Evolutionary conservation across 2,797 vertebrate species (phyloP).

Genomic region (Pseudochaenichthys georgianus): DNA sequence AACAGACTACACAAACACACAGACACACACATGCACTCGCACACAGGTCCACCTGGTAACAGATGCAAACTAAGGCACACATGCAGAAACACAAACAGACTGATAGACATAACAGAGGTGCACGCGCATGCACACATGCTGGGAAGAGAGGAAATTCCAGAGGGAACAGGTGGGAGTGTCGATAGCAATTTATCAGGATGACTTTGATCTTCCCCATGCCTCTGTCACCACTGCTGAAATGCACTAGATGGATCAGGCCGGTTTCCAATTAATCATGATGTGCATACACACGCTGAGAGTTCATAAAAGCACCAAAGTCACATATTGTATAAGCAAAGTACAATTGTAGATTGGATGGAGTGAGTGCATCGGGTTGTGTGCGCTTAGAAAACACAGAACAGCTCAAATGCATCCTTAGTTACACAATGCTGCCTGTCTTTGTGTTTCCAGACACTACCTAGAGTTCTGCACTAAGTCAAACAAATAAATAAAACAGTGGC

Average conservation of each 20-base stretch:
- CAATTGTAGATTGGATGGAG: constrained; percentile 28
- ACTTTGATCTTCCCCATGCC: constrained; percentile 78
- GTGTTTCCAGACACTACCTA: not conserved
- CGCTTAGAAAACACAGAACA: not conserved
- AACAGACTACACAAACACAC: constrained; percentile 78
- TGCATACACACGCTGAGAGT: constrained; percentile 36
- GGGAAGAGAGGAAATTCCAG: constrained; percentile 80
- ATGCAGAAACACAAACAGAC: constrained; percentile 80
- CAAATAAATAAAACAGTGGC: constrained; percentile 16
- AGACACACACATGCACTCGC: constrained; percentile 38
- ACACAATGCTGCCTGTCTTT: constrained; percentile 11
- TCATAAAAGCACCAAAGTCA: constrained; percentile 33
- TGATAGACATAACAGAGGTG: constrained; percentile 81
- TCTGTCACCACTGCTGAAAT: constrained; percentile 69
- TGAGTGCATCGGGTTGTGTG: constrained; percentile 6
- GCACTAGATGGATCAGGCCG: constrained; percentile 53
- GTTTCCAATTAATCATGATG: constrained; percentile 56
- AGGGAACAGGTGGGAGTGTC: constrained; percentile 85
- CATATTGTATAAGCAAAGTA: constrained; percentile 10
- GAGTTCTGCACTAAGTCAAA: constrained; percentile 32
- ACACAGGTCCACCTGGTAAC: constrained; percentile 73
- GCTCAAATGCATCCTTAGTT: constrained; percentile 15
- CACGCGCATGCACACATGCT: constrained; percentile 71
- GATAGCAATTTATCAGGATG: constrained; percentile 81
- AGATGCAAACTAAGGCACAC: constrained; percentile 77